Percentiles rank a stretch among this genome's conserved stretches.
Evolutionary conservation across 2,888 invertebrate species (phyloP).

Genomic region (Phragmatobia fuliginosa): DNA sequence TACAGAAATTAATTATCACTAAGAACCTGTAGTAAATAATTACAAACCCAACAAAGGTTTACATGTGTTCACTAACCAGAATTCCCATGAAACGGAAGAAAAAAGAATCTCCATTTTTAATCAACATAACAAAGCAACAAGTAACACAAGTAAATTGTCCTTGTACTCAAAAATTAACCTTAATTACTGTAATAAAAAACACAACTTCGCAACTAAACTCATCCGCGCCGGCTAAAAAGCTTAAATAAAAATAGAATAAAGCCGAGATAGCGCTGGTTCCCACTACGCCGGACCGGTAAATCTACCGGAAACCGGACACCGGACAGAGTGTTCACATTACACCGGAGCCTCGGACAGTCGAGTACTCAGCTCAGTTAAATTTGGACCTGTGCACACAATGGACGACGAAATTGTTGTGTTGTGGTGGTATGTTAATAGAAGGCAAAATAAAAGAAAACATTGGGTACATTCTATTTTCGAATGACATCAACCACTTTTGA

Average conservation of each 20-base stretch:
- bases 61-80: neutral
- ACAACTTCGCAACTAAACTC: slow-evolving; percentile 16
- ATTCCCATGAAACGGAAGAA: slow-evolving; percentile 6
- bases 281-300: no score
- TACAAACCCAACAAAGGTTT: neutral
- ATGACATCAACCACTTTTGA: no score
- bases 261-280: no score
- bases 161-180: slow-evolving; percentile 3
- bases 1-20: neutral
- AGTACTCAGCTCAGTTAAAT: no score
- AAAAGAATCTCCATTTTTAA: slow-evolving; percentile 13
- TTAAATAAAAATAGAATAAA: slow-evolving; percentile 29
- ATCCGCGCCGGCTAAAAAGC: slow-evolving; percentile 12
- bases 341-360: no score
- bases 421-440: no score
- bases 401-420: no score
- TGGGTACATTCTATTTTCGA: no score
- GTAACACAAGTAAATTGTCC: slow-evolving; percentile 18
- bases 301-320: no score
- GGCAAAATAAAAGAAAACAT: no score
- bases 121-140: slow-evolving; percentile 10
- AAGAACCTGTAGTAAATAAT: neutral
- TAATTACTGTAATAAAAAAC: slow-evolving; percentile 14
- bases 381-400: no score
- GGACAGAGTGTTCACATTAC: no score